Conservation (phyloP, 2,113 vertebrate genomes). For the Periophthalmodon schlosseri region DNA sequence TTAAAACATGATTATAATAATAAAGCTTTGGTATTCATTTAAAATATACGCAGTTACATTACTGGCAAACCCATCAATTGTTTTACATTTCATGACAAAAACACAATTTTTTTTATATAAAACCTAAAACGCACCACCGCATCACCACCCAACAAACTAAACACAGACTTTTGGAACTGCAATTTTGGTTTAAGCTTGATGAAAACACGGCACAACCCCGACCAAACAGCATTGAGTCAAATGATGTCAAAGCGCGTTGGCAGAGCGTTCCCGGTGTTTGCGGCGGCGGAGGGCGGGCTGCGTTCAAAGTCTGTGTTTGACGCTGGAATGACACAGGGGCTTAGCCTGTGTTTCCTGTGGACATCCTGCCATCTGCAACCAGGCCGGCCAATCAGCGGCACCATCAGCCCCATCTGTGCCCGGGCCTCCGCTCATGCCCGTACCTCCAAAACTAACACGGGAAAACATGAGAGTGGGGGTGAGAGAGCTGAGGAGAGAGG, state of each 20-base stretch:
- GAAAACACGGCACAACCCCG: neutral
- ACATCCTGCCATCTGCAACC: neutral
- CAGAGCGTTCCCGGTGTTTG: constrained; percentile 8
- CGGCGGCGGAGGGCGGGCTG: constrained; percentile 23
- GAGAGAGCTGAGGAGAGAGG: neutral
- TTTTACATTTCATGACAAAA: too few relatives aligned
- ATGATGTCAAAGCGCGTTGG: constrained; percentile 24
- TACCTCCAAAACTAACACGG: neutral
- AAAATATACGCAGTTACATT: too few relatives aligned
- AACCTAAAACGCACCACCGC: neutral
- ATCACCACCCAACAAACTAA: neutral
- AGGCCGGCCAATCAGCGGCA: neutral
- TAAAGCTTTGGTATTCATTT: too few relatives aligned
- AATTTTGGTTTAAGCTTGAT: constrained; percentile 12
- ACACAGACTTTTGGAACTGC: neutral
- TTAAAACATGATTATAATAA: too few relatives aligned
- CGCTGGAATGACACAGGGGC: neutral
- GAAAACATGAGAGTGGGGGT: neutral
- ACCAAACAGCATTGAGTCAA: constrained; percentile 28
- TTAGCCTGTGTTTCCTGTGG: constrained; percentile 9
- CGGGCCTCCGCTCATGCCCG: neutral
- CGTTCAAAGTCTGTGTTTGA: constrained; percentile 35
- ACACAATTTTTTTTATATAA: neutral
- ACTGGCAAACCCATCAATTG: too few relatives aligned
- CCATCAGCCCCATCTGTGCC: constrained; percentile 1